phyloP scores from a whole-genome alignment of 2,888 invertebrate species.

The Zelleria hepariella region DNA sequence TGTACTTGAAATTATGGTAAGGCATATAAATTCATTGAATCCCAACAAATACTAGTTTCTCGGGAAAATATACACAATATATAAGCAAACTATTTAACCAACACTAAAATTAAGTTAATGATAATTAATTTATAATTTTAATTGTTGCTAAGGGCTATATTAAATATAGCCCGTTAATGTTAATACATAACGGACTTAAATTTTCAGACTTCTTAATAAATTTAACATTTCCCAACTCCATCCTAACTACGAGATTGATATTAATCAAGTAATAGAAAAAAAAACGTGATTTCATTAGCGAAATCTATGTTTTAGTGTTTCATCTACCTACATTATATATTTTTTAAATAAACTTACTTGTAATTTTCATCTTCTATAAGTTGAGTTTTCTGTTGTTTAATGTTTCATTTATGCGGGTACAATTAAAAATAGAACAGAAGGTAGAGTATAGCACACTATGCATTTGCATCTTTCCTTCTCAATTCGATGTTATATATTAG shows the following conservation, averaged over 20 bases:
- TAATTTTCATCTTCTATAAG: neutral
- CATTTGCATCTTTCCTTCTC: neutral
- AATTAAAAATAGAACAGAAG: neutral
- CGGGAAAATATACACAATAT: neutral
- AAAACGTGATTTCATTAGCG: slow-evolving; percentile 51
- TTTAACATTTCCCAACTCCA: slow-evolving; percentile 56
- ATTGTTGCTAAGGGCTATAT: slow-evolving; percentile 54
- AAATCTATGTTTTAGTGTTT: slow-evolving; percentile 37
- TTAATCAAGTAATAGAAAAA: slow-evolving; percentile 29
- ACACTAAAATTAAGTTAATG: neutral
- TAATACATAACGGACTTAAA: slow-evolving; percentile 42
- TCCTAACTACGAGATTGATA: slow-evolving; percentile 62
- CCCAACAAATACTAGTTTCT: neutral
- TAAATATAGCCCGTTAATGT: slow-evolving; percentile 46
- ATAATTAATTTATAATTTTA: slow-evolving; percentile 46
- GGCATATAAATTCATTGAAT: slow-evolving; percentile 11
- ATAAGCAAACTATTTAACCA: neutral
- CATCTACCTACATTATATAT: slow-evolving; percentile 8
- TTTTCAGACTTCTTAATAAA: slow-evolving; percentile 54
- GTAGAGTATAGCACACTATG: neutral
- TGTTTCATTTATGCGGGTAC: neutral
- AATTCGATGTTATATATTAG: too few relatives aligned
- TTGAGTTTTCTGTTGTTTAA: neutral
- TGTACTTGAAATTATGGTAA: neutral
- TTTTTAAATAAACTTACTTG: slow-evolving; percentile 4